Conservation (phyloP, 2,113 vertebrate genomes). For the Ceyx melanurus region DNA sequence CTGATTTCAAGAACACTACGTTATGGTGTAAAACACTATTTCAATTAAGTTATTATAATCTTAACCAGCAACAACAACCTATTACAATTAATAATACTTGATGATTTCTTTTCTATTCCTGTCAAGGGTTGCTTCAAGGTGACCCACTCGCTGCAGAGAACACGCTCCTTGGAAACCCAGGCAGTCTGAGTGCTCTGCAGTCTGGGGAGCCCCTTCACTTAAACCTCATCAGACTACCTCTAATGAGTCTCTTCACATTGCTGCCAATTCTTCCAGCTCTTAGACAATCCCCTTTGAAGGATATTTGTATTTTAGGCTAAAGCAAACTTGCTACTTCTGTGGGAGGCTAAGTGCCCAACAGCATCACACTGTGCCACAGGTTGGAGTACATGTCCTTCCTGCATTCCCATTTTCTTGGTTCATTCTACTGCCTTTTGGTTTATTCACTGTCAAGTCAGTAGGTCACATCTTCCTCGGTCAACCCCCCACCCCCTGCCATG, state of each 20-base stretch:
- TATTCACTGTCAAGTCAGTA: not conserved
- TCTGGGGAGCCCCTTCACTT: not conserved
- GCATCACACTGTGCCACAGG: fast-evolving
- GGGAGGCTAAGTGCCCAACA: not conserved
- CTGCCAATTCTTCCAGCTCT: not conserved
- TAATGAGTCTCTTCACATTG: not conserved
- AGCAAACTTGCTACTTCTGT: not conserved
- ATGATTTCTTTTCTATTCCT: conserved; percentile 32
- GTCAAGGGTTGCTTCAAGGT: conserved; percentile 44
- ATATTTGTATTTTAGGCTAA: not conserved
- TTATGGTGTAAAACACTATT: not conserved
- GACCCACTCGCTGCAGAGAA: not conserved
- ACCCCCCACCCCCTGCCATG: not conserved
- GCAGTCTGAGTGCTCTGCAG: not conserved
- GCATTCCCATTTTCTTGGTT: not conserved
- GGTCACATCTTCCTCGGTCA: not conserved
- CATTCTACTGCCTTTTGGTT: not conserved
- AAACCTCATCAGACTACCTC: not conserved
- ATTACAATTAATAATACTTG: conserved; percentile 57
- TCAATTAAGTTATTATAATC: conserved; percentile 46
- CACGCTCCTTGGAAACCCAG: not conserved
- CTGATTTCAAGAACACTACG: not conserved
- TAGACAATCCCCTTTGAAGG: not conserved
- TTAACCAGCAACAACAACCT: conserved; percentile 36
- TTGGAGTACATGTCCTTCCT: not conserved